A percentile compares a stretch with the other conserved stretches of the same genome.
phyloP scores from a whole-genome alignment of 23 tunicate genomes.

The Trididemnum miniatum region DNA sequence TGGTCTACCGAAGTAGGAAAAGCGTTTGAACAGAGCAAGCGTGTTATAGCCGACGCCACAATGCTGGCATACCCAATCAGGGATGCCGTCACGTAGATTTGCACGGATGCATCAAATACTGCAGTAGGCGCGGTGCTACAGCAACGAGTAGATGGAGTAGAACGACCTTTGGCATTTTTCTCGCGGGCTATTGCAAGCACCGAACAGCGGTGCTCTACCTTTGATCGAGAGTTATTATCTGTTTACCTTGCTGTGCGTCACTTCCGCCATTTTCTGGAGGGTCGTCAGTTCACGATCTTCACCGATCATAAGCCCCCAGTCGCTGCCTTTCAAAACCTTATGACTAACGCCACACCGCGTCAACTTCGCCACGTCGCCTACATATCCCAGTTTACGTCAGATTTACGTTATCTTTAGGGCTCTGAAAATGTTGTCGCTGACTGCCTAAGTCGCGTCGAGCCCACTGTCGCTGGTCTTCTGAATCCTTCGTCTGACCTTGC shows the following conservation, averaged over 20 bases:
- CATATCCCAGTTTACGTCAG: not conserved
- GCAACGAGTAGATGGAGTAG: not conserved
- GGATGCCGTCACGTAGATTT: not conserved
- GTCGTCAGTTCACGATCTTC: conserved; percentile 1
- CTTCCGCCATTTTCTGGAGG: conserved; percentile 22
- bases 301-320: conserved; percentile 6
- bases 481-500: not conserved
- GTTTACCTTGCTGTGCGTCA: conserved; percentile 6
- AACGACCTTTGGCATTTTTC: conserved; percentile 8
- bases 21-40: not conserved
- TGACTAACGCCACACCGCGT: not conserved
- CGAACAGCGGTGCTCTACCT: not conserved
- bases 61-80: conserved; percentile 4
- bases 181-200: not conserved
- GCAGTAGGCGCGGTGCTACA: conserved; percentile 12
- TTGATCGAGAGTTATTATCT: conserved; percentile 23
- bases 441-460: not conserved
- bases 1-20: not conserved
- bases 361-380: not conserved
- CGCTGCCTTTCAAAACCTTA: not conserved
- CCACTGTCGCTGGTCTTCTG: not conserved
- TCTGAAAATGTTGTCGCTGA: not conserved
- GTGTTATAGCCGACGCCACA: not conserved
- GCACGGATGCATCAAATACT: not conserved
- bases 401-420: not conserved